These are phyloP conservation scores for Taeniopygia guttata DNA, from an alignment of 2,797 vertebrate genomes.

Conservation along the genomic window DNA sequence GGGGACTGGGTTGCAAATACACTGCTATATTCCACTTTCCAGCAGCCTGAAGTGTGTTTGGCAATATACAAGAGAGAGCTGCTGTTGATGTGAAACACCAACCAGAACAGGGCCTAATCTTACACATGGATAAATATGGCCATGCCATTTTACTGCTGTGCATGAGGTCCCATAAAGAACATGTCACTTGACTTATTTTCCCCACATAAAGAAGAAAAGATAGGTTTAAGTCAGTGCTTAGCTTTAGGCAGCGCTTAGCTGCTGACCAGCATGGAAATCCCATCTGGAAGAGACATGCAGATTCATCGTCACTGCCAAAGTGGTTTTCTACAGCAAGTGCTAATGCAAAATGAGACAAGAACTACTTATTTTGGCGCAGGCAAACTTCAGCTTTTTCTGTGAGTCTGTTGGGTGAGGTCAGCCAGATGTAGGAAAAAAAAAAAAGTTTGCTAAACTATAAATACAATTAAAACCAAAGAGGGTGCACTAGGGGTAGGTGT, in stretches of 20 bases:
- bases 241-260: background rate
- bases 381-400: background rate
- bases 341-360: background rate
- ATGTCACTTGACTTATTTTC: background rate
- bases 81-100: background rate
- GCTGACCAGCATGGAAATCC: background rate
- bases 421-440: background rate
- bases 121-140: background rate
- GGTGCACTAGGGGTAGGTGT: background rate
- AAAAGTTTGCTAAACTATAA: background rate
- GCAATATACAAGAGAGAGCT: background rate
- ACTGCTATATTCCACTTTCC: background rate
- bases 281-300: background rate
- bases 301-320: background rate
- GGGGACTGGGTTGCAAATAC: background rate
- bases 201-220: background rate
- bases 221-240: background rate
- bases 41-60: slow-evolving; percentile 22
- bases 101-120: background rate
- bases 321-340: background rate
- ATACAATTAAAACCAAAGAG: slow-evolving; percentile 7
- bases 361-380: background rate
- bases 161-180: background rate
- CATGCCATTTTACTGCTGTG: background rate
- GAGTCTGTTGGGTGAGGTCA: background rate